Base-by-base conservation (phyloP, 2,888 invertebrate species). In the Euphydryas editha region DNA sequence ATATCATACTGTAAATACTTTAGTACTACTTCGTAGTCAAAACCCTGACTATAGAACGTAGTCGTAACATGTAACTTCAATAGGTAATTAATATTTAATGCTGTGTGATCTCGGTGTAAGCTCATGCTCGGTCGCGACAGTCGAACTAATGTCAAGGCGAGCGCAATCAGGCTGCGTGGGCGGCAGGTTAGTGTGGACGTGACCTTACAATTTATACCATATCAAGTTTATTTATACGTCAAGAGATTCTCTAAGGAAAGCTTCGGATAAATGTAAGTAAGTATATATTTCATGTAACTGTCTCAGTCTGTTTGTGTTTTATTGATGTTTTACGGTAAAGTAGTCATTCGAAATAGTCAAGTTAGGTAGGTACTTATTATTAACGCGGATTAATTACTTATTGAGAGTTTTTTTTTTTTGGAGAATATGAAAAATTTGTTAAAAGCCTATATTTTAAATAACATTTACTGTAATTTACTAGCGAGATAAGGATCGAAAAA, bases 131-230 rank as follows among this genome's bases (percentile, higher is more conserved):
- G 81, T 80, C 85, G 87, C 87, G 88, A 90, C 90, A 90, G 81
- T 87, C 88, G 86, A 87, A 90, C 87, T 88, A 88, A 89, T 90
- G 90, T 90, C 90, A 90, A 90, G 91, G 90, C 86, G 81, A 89
- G 81, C 83, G 89, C 90, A 90, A 90, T 91, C 90, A 90, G 82
- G 77, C 84, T 81, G 88, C 90, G 92, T 92, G 85, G 91, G 91
- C 85, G 30, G 87, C 73, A 51, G 69, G 73, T 49, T 81, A 76
- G 30, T 75, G 59, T 85, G 85, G 91, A 91, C 78, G 76, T 13
- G 78, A 44, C 73, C 30, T 60, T 62, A 61, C 49, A 42, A 65
- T 65, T 70, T 70, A 63, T 65, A 65, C 68, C 47, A 49, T 70
- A 70, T 70, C 66, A 62, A 60, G 69, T 66, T 69, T 66, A 66